Evolutionary conservation across 2,888 invertebrate genomes (phyloP), one percentile per base, ranked within the genome.

Genomic region (Tridacna gigas): DNA sequence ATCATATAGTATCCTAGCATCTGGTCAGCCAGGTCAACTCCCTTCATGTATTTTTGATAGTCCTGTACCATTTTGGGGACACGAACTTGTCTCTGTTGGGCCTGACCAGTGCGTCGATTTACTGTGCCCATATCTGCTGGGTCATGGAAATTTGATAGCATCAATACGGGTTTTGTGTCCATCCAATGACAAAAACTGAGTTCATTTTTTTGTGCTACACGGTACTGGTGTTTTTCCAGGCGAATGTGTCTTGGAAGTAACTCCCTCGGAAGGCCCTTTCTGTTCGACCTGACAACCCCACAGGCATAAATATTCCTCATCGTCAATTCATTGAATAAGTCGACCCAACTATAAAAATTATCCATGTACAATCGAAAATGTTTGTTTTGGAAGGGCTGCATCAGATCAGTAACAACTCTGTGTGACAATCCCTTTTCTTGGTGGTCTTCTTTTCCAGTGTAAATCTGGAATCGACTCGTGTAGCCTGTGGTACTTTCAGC

Each of bases 111-210:
- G 5, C 69, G n/a, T 0, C 75, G 48, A 45, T 74, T 74, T 5
- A 69, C 69, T 7, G 28, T 22, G 4, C 73, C 76, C 45, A 15
- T 28, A n/a, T 63, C 37, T 20, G 9, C 0, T n/a, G 76, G 79
- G 60, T 82, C 26, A 61, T 79, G 79, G 22, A 77, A 79, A 26
- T 79, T 82, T 71, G 84, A 84, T 65, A 84, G 26, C 0, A 77
- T 66, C 0, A 66, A 25, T 0, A 89, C 84, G 20, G 83, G 48
- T 28, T 87, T 88, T 3, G 82, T 84, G 69, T 88, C 88, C 63
- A 80, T 74, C 87, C 86, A 87, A 0, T 74, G 60, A 66, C 79
- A 80, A 20, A 69, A 77, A 11, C 83, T 65, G 5, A 88, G 65
- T 25, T 86, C 74, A 37, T 80, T 76, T 22, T 82, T 80, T 76